A percentile compares a stretch with the other conserved stretches of the same genome.
Conservation (phyloP, 2,797 vertebrate species). For the Tauraco hartlaubi region DNA sequence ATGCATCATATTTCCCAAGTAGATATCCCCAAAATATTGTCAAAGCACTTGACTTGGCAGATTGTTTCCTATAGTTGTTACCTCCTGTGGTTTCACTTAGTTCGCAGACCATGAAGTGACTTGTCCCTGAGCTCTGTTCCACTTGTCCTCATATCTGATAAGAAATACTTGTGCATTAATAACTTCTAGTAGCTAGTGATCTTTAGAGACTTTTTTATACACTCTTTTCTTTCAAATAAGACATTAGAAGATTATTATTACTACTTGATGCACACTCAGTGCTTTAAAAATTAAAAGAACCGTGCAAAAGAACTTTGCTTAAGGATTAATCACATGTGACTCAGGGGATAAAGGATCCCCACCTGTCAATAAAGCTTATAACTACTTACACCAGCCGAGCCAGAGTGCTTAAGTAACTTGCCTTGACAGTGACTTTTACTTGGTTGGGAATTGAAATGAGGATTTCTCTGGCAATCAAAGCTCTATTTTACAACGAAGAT, state of each 20-base stretch:
- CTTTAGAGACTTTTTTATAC: background rate
- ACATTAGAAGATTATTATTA: background rate
- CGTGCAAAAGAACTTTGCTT: background rate
- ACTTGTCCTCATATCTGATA: background rate
- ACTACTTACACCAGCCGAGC: background rate
- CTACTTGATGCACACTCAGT: background rate
- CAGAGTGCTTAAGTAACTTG: background rate
- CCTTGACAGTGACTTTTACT: background rate
- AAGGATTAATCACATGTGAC: slow-evolving; percentile 40
- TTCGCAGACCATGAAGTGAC: background rate
- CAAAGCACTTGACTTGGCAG: background rate
- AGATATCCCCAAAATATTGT: background rate
- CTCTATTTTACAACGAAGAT: background rate
- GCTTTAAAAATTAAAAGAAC: background rate
- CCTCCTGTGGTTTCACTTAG: background rate
- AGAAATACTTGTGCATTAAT: background rate
- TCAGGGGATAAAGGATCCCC: background rate
- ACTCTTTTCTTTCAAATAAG: slow-evolving; percentile 20
- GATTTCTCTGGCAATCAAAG: background rate
- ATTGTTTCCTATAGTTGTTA: background rate
- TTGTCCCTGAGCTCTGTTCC: background rate
- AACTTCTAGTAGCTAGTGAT: background rate
- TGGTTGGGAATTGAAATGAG: background rate
- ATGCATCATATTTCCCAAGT: background rate
- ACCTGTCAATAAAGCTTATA: slow-evolving; percentile 55